Conservation (phyloP, 2,888 invertebrate species). For the Drosophila rubida region DNA sequence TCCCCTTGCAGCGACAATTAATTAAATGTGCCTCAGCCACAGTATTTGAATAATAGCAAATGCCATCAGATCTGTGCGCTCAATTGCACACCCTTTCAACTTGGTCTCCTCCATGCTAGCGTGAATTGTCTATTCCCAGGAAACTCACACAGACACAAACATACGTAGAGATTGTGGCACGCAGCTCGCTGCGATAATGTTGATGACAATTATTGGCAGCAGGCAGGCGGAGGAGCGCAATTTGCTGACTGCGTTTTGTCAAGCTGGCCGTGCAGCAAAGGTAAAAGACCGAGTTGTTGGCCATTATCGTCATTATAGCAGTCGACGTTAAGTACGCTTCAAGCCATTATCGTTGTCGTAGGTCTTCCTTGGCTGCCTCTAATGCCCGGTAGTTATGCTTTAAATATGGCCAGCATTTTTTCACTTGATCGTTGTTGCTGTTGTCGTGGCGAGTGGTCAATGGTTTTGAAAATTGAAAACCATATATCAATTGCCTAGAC, state of each 20-base stretch:
- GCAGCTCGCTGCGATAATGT: slow-evolving; percentile 43
- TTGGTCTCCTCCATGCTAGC: background rate
- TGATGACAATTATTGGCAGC: slow-evolving; percentile 69
- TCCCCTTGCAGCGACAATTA: slow-evolving; percentile 34
- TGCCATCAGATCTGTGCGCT: slow-evolving; percentile 7
- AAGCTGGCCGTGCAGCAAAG: slow-evolving; percentile 46
- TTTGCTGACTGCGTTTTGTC: slow-evolving; percentile 68
- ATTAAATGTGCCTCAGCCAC: slow-evolving; percentile 16
- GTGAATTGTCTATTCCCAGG: background rate
- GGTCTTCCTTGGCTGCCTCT: background rate
- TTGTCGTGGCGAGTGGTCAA: slow-evolving; percentile 58
- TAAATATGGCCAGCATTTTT: slow-evolving; percentile 61
- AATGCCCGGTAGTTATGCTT: slow-evolving; percentile 53
- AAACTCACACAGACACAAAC: background rate
- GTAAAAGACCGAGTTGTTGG: slow-evolving; percentile 7
- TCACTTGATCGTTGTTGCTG: slow-evolving; percentile 14
- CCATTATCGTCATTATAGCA: slow-evolving; percentile 82
- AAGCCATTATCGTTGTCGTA: slow-evolving; percentile 59
- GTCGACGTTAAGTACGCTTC: slow-evolving; percentile 79
- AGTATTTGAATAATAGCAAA: slow-evolving; percentile 13
- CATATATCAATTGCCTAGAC: slow-evolving; percentile 82
- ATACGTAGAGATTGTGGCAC: background rate
- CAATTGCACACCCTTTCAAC: slow-evolving; percentile 5
- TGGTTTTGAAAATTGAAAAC: slow-evolving; percentile 81
- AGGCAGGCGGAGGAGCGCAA: slow-evolving; percentile 31